Percentiles rank a stretch among this genome's conserved stretches.
These are phyloP conservation scores for Sitophilus oryzae DNA, from an alignment of 1,140 invertebrate genomes.

Conservation along the genomic window DNA sequence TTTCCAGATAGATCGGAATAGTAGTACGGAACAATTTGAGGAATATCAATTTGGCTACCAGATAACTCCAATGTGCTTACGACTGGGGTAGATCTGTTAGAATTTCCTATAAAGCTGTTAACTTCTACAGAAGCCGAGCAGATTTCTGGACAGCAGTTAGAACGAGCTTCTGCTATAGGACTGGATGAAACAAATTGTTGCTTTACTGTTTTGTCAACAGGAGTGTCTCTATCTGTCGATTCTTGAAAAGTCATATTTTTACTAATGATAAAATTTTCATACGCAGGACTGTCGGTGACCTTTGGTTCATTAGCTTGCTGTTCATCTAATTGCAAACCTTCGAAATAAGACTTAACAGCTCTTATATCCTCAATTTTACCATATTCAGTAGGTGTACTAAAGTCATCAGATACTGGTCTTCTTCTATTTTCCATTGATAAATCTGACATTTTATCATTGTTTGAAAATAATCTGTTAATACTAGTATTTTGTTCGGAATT, in stretches of 20 bases:
- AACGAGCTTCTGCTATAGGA: conserved; percentile 22
- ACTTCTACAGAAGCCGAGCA: conserved; percentile 36
- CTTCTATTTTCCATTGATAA: conserved; percentile 46
- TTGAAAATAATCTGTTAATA: conserved; percentile 30
- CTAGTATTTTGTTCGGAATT: conserved; percentile 4
- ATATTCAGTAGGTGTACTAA: conserved; percentile 45
- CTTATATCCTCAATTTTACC: conserved; percentile 47
- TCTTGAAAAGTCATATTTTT: conserved; percentile 4
- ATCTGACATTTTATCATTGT: conserved; percentile 30
- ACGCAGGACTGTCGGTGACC: conserved; percentile 27
- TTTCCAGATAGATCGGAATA: conserved; percentile 69
- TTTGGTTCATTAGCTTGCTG: conserved; percentile 1
- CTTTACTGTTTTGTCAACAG: conserved; percentile 9
- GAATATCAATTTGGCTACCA: conserved; percentile 5
- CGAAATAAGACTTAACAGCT: conserved; percentile 18
- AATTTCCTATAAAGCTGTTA: conserved; percentile 30
- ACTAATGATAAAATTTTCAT: conserved; percentile 37
- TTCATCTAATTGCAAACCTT: conserved; percentile 8
- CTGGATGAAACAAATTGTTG: conserved; percentile 11
- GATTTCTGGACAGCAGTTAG: conserved; percentile 29
- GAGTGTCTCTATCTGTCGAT: neutral
- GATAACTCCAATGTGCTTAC: conserved; percentile 10
- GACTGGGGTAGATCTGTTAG: conserved; percentile 32
- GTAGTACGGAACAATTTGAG: conserved; percentile 50
- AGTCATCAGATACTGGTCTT: conserved; percentile 63